These are phyloP conservation scores for Drosophila rellima DNA, from an alignment of 2,888 invertebrate species.

Conservation along the genomic window DNA sequence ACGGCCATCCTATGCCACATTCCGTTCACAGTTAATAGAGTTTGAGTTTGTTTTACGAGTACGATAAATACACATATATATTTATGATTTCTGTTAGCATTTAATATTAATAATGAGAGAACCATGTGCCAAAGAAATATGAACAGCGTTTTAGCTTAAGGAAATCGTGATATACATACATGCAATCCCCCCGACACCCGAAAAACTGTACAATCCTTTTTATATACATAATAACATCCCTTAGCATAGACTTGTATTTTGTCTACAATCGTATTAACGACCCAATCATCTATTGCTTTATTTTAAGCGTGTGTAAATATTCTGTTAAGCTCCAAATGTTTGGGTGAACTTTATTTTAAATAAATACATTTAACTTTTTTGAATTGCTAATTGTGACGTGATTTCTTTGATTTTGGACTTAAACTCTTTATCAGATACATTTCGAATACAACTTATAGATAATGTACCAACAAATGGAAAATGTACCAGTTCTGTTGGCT, in stretches of 20 bases:
- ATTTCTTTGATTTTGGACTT: not conserved
- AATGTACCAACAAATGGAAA: not conserved
- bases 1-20: slow-evolving; percentile 50
- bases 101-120: slow-evolving; percentile 52
- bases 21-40: slow-evolving; percentile 48
- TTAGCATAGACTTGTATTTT: slow-evolving; percentile 57
- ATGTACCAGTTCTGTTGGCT: not conserved
- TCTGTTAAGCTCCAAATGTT: slow-evolving; percentile 35
- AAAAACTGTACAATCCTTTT: slow-evolving; percentile 15
- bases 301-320: slow-evolving; percentile 62
- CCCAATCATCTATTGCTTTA: slow-evolving; percentile 54
- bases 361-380: slow-evolving; percentile 43
- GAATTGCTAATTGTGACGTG: slow-evolving; percentile 6
- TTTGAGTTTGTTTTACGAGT: slow-evolving; percentile 18
- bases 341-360: slow-evolving; percentile 35
- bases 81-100: slow-evolving; percentile 75
- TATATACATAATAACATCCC: slow-evolving; percentile 18
- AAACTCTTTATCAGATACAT: too few species aligned
- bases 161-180: slow-evolving; percentile 74
- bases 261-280: slow-evolving; percentile 67
- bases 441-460: too few species aligned
- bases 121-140: slow-evolving; percentile 76
- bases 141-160: slow-evolving; percentile 66
- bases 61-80: slow-evolving; percentile 25
- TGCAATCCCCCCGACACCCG: slow-evolving; percentile 28